Evolutionary conservation across 2,113 vertebrate genomes (phyloP), one percentile per base, ranked within the genome.

Genomic region (Pachycephala philippinensis): DNA sequence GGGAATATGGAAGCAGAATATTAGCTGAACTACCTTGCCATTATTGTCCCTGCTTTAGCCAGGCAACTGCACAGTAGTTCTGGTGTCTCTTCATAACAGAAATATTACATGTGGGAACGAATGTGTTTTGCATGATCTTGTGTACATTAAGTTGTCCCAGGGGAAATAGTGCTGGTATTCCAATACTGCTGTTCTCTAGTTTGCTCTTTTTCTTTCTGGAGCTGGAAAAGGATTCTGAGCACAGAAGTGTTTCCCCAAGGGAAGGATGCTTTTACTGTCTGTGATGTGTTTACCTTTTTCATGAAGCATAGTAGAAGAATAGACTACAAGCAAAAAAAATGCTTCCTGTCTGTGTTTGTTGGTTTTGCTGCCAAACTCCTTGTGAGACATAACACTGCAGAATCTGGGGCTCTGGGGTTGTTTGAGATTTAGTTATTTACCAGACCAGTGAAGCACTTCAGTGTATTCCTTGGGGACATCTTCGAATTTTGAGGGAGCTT

Each of bases 1-100:
- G 75, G 96, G 83, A 56, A 84, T 80, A 71, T 80, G 44, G 78
- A 84, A 94, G 71, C 54, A 88, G 92, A 91, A 91, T 91, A 88
- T 90, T 90, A 90, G 31, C 71, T 84, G 88, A 93, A 65, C 95
- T 83, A 24, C 83, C 71, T 93, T 0, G 0, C 79, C 44, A 8
- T 94, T 89, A 77, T 60, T 8, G 10, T 74, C 47, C 19, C 66
- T 49, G 79, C 68, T 66, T 96, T 80, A 93, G 35, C 88, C 76
- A 64, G 37, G 92, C 90, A 95, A 86, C 88, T 74, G 52, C 53
- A 74, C 85, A 84, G 77, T 87, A 78, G 59, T 87, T 80, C 42
- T 14, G 50, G 17, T 91, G 54, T 61, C 65, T 84, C 45, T 79
- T 80, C 82, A 18, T 56, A 68, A 74, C 11, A 47, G 37, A 80